Percentiles rank a stretch among this genome's conserved stretches.
These are phyloP conservation scores for Dendronephthya gigantea DNA, from an alignment of 64 coral and sea anemone species.

Conservation along the genomic window DNA sequence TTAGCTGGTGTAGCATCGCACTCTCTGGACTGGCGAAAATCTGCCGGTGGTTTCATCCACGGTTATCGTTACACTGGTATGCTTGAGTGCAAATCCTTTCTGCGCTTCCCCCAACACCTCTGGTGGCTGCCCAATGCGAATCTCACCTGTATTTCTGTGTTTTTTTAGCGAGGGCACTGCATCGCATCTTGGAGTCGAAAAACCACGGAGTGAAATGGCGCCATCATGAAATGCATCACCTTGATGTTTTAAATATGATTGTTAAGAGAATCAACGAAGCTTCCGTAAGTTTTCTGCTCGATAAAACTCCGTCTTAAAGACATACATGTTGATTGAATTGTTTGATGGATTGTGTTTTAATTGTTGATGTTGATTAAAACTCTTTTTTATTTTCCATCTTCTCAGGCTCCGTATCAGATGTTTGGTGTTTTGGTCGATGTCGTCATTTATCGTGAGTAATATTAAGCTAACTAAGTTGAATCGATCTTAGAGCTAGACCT, in stretches of 20 bases:
- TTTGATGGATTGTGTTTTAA: too few relatives aligned
- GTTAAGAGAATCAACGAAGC: conserved; percentile 87
- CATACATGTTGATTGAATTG: too few relatives aligned
- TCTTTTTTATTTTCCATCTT: not conserved
- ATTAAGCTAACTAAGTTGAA: too few relatives aligned
- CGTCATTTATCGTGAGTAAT: conserved; percentile 53
- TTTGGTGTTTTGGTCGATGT: conserved; percentile 60
- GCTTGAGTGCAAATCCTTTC: not conserved
- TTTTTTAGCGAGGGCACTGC: conserved; percentile 62
- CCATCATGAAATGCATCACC: conserved; percentile 34
- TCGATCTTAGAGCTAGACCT: too few relatives aligned
- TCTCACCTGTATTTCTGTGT: not conserved
- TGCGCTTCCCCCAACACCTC: not conserved
- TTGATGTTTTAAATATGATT: conserved; percentile 65
- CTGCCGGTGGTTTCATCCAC: conserved; percentile 96
- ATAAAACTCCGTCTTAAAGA: too few relatives aligned
- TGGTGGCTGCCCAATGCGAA: not conserved
- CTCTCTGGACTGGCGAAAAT: conserved; percentile 78
- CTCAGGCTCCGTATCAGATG: conserved; percentile 64
- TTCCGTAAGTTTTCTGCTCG: conserved; percentile 57
- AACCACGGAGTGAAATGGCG: conserved; percentile 70
- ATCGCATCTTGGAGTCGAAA: conserved; percentile 61
- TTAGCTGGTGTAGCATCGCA: conserved; percentile 90
- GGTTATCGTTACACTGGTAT: conserved; percentile 91
- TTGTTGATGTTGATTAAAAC: too few relatives aligned